phyloP scores from a whole-genome alignment of 2,113 vertebrate genomes.

The Talpa occidentalis region DNA sequence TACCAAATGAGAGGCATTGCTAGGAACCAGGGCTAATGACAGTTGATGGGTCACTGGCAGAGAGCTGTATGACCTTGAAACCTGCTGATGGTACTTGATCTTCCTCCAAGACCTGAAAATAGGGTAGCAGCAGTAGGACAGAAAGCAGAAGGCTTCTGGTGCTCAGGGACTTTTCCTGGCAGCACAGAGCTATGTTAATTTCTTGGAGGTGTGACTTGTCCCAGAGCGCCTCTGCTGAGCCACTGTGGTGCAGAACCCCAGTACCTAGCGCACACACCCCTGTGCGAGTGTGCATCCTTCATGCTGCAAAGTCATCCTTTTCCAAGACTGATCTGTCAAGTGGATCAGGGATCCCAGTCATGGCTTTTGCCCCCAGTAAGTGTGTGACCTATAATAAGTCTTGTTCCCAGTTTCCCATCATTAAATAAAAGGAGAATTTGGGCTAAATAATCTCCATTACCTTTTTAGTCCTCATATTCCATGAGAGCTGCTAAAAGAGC shows the following conservation, averaged over 20 bases:
- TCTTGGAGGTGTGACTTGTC: not conserved
- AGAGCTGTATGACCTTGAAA: not conserved
- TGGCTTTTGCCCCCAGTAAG: not conserved
- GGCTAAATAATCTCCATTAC: not conserved
- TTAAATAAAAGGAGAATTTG: not conserved
- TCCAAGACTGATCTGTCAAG: not conserved
- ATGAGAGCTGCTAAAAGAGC: not conserved
- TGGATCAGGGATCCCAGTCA: not conserved
- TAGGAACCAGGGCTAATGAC: not conserved
- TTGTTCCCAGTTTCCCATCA: not conserved
- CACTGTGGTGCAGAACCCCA: not conserved
- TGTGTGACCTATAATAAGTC: not conserved
- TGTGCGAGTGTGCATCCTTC: not conserved
- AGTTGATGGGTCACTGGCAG: not conserved
- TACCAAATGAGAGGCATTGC: not conserved
- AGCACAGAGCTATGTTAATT: not conserved
- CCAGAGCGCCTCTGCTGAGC: not conserved
- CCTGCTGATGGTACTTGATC: not conserved
- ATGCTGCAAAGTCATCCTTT: accelerated
- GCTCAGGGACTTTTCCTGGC: not conserved
- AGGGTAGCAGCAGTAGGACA: not conserved
- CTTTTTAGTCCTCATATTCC: not conserved
- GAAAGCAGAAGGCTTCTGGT: not conserved
- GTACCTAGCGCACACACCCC: too few relatives aligned
- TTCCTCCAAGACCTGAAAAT: not conserved